Evolutionary conservation across 1,140 invertebrate genomes (phyloP), one percentile per base, ranked within the genome.

Genomic region (Pygmarrhopalites habei): DNA sequence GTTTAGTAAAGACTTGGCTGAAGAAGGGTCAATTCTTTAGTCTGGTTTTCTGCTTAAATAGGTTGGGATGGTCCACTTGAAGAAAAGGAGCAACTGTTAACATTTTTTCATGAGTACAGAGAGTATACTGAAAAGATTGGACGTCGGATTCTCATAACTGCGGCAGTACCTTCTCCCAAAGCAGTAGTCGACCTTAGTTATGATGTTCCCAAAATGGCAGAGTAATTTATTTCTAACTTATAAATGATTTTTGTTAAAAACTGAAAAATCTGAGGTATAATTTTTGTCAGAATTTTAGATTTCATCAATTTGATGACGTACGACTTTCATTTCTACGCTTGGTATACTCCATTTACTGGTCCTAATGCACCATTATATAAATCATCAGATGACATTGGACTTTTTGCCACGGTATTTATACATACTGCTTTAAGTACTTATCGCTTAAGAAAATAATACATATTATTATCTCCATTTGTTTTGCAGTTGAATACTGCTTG

Each of bases 231-330:
- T n/a, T n/a, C n/a, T 63, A 41, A 56, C 17, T 64, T 30, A 14
- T 25, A 58, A 35, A 64, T 64, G 21, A 49, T 57, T 26, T 59
- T 41, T 44, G 26, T 60, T 26, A 28, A 49, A 30, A 53, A 5
- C 25, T 23, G 26, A 21, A 19, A 29, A 47, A 17, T 57, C 26
- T 51, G n/a, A 25, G 28, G 60, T 52, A 43, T 47, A 14, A 43
- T n/a, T n/a, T n/a, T n/a, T n/a, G 75, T 53, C 70, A 86, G 85
- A 52, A 79, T 86, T 74, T 81, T 88, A 2, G 90, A 94, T 75
- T 92, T 85, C 79, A 80, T 92, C 0, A 92, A 90, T 75, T 71
- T 95, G 3, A 94, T 94, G 91, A 82, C 86, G 0, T 95, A 95
- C 73, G 91, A 95, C 74, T 94, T 84, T 71, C 89, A 94, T 75